Conservation (phyloP, 37 sponge, comb jelly and placozoan genomes). For the Geodia barretti region DNA sequence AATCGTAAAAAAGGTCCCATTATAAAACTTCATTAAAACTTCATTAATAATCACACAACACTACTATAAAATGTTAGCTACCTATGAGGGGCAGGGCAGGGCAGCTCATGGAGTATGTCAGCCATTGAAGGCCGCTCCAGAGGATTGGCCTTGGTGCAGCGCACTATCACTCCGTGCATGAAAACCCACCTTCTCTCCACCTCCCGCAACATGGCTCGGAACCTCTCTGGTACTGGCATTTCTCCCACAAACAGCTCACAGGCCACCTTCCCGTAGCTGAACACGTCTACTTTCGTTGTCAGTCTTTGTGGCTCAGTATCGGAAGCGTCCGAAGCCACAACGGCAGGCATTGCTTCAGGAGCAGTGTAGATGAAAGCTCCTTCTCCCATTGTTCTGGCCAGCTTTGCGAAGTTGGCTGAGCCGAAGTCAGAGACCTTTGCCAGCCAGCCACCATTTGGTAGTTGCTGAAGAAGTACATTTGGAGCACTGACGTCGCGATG, state of each 20-base stretch:
- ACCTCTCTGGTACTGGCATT: slow-evolving; percentile 36
- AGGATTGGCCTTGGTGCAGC: slow-evolving; percentile 15
- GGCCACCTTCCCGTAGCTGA: slow-evolving; percentile 75
- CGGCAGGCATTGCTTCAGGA: slow-evolving; percentile 46
- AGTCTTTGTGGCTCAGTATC: slow-evolving; percentile 17
- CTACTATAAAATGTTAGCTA: too few species aligned
- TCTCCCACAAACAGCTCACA: slow-evolving; percentile 41
- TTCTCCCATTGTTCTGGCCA: slow-evolving; percentile 38
- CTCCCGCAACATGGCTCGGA: background rate
- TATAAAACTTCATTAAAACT: too few species aligned
- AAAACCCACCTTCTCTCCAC: slow-evolving; percentile 6
- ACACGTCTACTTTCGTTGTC: slow-evolving; percentile 78
- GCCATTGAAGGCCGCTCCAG: slow-evolving; percentile 22
- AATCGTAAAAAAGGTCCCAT: too few species aligned
- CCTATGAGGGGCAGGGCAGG: background rate
- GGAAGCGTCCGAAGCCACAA: background rate
- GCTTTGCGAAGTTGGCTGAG: slow-evolving; percentile 61
- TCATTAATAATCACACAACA: too few species aligned
- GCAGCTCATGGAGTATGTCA: background rate
- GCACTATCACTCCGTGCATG: slow-evolving; percentile 14
- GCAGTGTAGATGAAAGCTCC: slow-evolving; percentile 74
- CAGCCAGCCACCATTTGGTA: slow-evolving; percentile 32
- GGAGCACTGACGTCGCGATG: slow-evolving; percentile 82
- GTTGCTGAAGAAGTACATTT: slow-evolving; percentile 63
- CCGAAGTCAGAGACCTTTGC: slow-evolving; percentile 87